These are phyloP conservation scores for Nansenia antarctica DNA, from an alignment of 2,113 vertebrate species.

Conservation along the genomic window DNA sequence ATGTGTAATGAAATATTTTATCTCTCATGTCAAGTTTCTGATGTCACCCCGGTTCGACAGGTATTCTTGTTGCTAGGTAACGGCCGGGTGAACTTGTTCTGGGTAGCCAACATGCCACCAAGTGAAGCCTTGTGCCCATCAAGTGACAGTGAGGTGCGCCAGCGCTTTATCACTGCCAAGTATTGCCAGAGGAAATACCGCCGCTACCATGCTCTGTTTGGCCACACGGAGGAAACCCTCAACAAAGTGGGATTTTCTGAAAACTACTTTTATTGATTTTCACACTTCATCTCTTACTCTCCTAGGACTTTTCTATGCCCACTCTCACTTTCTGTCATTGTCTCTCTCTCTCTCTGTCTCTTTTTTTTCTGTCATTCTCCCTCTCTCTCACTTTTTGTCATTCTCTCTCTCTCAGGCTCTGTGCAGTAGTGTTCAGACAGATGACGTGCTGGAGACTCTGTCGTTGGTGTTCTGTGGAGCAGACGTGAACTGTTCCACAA, in stretches of 20 bases:
- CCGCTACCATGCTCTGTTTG: conserved; percentile 77
- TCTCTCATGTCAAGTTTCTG: neutral
- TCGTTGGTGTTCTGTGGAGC: conserved; percentile 82
- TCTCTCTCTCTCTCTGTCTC: neutral
- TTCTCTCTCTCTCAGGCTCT: conserved; percentile 68
- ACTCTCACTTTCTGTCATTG: neutral
- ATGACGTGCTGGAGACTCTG: conserved; percentile 81
- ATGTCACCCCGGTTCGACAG: conserved; percentile 27
- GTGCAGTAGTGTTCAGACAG: conserved; percentile 75
- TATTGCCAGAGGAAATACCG: conserved; percentile 83
- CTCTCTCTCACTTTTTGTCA: neutral
- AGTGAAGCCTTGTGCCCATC: conserved; percentile 70
- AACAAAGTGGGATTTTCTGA: conserved; percentile 67
- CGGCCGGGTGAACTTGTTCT: conserved; percentile 75
- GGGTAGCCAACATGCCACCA: conserved; percentile 81
- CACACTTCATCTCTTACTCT: too few species aligned
- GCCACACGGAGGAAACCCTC: conserved; percentile 80
- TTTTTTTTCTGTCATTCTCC: too few species aligned
- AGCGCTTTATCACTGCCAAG: conserved; percentile 74
- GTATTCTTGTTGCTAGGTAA: conserved; percentile 79
- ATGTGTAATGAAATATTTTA: neutral
- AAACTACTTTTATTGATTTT: neutral
- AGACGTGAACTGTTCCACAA: conserved; percentile 67
- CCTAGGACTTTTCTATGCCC: too few species aligned
- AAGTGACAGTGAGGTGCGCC: conserved; percentile 64